These are phyloP conservation scores for Rhinopomastus cyanomelas DNA, from an alignment of 2,113 vertebrate genomes.

Conservation along the genomic window DNA sequence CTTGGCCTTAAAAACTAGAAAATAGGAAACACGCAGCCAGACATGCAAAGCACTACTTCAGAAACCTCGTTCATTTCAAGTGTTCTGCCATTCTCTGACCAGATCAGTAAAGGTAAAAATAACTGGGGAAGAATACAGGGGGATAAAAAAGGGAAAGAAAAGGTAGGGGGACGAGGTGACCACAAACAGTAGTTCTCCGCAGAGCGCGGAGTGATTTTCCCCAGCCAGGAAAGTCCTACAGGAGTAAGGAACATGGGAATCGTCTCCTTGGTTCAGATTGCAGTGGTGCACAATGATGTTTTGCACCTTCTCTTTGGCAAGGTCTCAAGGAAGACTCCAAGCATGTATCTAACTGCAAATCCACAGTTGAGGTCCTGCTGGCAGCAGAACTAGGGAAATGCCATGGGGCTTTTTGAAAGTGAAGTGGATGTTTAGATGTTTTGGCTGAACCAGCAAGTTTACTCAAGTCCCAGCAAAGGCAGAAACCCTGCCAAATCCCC, in stretches of 20 bases:
- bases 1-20: neutral
- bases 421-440: conserved; percentile 3
- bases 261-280: neutral
- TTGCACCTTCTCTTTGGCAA: neutral
- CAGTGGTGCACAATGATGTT: rapidly evolving
- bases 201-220: neutral
- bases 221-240: neutral
- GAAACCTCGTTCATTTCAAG: neutral
- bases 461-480: neutral
- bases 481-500: conserved; percentile 33
- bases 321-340: neutral
- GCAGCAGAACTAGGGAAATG: conserved; percentile 26
- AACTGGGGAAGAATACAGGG: rapidly evolving
- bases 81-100: neutral
- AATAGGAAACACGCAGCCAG: neutral
- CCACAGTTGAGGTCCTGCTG: conserved; percentile 13
- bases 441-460: conserved; percentile 39
- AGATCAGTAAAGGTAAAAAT: neutral
- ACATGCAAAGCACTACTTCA: neutral
- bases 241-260: neutral
- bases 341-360: neutral
- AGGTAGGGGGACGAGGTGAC: neutral
- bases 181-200: neutral
- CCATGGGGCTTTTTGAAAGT: conserved; percentile 12
- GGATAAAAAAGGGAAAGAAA: no score